Percentiles rank a stretch among this genome's conserved stretches.
These are phyloP conservation scores for Mesorhabditis belari DNA, from an alignment of 2,888 invertebrate species.

Conservation along the genomic window DNA sequence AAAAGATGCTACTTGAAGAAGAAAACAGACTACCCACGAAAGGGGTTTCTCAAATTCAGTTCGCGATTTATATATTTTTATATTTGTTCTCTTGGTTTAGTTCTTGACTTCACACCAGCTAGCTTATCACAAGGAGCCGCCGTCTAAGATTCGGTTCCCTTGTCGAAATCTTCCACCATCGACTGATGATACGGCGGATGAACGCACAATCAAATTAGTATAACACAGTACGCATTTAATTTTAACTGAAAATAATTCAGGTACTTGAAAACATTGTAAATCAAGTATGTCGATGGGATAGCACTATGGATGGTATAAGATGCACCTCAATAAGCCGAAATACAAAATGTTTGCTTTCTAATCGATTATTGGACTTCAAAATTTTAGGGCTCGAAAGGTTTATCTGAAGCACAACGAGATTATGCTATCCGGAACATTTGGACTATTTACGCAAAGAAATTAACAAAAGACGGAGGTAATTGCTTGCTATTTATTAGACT, in stretches of 20 bases:
- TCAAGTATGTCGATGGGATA: slow-evolving; percentile 36
- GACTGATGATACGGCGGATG: slow-evolving; percentile 15
- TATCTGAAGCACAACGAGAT: slow-evolving; percentile 19
- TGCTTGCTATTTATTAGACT: too few species aligned
- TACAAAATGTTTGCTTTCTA: slow-evolving; percentile 1
- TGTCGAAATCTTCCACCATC: slow-evolving; percentile 26
- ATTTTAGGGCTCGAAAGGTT: slow-evolving; percentile 6
- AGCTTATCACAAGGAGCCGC: slow-evolving; percentile 7
- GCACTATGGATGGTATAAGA: slow-evolving; percentile 31
- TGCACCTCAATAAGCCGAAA: slow-evolving; percentile 17
- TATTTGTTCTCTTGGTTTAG: too few species aligned
- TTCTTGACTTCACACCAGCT: too few species aligned
- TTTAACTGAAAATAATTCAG: background rate
- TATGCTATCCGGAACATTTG: slow-evolving; percentile 25
- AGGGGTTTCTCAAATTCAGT: too few species aligned
- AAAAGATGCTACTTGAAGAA: slow-evolving; percentile 25
- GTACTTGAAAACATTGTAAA: slow-evolving; percentile 27
- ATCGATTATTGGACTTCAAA: too few species aligned
- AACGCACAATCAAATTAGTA: slow-evolving; percentile 15
- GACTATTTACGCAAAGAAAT: slow-evolving; percentile 31
- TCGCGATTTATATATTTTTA: too few species aligned
- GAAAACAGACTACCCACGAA: background rate
- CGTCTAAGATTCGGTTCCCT: slow-evolving; percentile 3
- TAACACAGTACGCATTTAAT: background rate
- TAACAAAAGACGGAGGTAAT: slow-evolving; percentile 20